Base-by-base conservation (phyloP, 2,113 vertebrate species). In the Chloroceryle aenea region DNA sequence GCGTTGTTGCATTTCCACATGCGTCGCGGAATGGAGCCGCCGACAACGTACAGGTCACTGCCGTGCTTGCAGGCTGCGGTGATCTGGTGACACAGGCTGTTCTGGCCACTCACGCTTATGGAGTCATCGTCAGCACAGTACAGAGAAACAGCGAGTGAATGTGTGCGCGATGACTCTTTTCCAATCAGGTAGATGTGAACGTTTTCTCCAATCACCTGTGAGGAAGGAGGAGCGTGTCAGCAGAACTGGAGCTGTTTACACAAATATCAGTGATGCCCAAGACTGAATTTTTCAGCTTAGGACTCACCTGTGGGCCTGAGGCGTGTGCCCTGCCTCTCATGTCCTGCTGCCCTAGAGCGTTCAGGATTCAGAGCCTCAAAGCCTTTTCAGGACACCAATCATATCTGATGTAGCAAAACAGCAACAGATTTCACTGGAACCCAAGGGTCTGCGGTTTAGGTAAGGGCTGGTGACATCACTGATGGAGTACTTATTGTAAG, bases 1-100 rank as follows among this genome's bases (percentile, higher is more conserved):
- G 99, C 99, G 53, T 99, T 99, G 98, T 99, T 99, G 97, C 99
- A 99, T 89, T 99, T 99, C 99, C 99, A 99, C 99, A 99, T 99
- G 91, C 99, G 99, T 2, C 99, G 98, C 4, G 99, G 99, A 59
- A 99, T 99, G 75, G 99, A 99, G 34, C 99, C 99, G 6, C 99
- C 99, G 2, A 99, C 99, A 8, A 99, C 99, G 0, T 99, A 99
- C 10, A 99, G 98, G 98, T 99, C 99, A 0, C 98, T 98, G 0
- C 99, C 99, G 0, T 99, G 99, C 96, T 99, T 99, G 98, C 99
- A 99, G 93, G 99, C 99, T 0, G 99, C 99, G 0, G 99, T 99
- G 98, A 99, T 99, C 98, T 99, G 99, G 97, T 99, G 99, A 63
- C 99, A 99, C 90, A 99, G 95, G 94, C 99, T 99, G 98, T 99